These are phyloP conservation scores for Phycodurus eques DNA, from an alignment of 2,113 vertebrate species.

Conservation along the genomic window DNA sequence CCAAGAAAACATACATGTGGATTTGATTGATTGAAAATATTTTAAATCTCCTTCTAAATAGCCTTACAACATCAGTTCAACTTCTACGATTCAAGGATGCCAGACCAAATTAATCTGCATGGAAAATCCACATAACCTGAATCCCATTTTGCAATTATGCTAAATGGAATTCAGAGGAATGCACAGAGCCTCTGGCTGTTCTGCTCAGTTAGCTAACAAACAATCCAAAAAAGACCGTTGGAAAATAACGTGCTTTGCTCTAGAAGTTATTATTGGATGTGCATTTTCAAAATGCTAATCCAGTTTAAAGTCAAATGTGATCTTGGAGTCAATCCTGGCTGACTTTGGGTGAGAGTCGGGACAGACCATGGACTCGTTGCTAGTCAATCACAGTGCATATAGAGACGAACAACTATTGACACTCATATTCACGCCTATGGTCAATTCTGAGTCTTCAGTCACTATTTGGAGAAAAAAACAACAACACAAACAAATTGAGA, in stretches of 20 bases:
- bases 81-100: constrained; percentile 34
- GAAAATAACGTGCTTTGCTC: neutral
- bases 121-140: constrained; percentile 31
- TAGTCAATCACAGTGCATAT: neutral
- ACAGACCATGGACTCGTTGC: neutral
- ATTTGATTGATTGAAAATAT: constrained; percentile 40
- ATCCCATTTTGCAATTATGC: constrained; percentile 45
- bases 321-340: neutral
- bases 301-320: neutral
- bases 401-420: too few species aligned
- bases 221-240: neutral
- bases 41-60: constrained; percentile 45
- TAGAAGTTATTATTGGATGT: neutral
- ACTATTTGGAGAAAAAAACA: too few species aligned
- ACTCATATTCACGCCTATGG: too few species aligned
- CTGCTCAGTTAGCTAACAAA: constrained; percentile 28
- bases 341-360: too few species aligned
- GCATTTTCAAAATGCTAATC: neutral
- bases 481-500: too few species aligned
- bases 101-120: constrained; percentile 37
- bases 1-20: constrained; percentile 31
- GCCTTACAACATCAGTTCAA: constrained; percentile 29
- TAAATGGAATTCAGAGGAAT: constrained; percentile 19
- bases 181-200: constrained; percentile 34
- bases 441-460: too few species aligned